Percentiles rank a stretch among this genome's conserved stretches.
phyloP scores from a whole-genome alignment of 2,888 invertebrate genomes.

The Amphiduros pacificus region DNA sequence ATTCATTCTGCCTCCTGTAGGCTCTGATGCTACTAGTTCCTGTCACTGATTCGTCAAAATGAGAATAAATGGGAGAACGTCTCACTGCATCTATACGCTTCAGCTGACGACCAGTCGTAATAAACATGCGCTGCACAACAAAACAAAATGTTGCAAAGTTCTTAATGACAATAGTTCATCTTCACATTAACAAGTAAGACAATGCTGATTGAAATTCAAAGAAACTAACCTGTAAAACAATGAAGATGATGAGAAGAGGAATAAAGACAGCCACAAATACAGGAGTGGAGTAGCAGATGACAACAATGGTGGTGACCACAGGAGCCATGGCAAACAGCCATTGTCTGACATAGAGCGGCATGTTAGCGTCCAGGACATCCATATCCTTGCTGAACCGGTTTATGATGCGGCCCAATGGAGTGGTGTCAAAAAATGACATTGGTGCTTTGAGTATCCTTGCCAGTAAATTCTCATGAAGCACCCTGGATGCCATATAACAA shows the following conservation, averaged over 20 bases:
- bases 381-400: constrained; percentile 31
- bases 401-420: constrained; percentile 34
- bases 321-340: constrained; percentile 28
- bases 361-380: constrained; percentile 33
- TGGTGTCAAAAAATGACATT: constrained; percentile 36
- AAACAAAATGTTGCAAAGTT: too few relatives aligned
- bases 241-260: constrained; percentile 49
- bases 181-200: too few relatives aligned
- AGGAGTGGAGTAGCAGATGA: constrained; percentile 47
- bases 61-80: constrained; percentile 13
- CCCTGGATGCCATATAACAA: constrained; percentile 19
- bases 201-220: too few relatives aligned
- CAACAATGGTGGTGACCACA: constrained; percentile 43
- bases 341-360: constrained; percentile 27
- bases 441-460: constrained; percentile 38
- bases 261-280: constrained; percentile 35
- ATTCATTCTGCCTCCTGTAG: constrained; percentile 8
- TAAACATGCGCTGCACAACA: constrained; percentile 3
- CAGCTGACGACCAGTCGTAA: constrained; percentile 5
- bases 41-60: constrained; percentile 12
- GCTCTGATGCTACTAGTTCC: constrained; percentile 11
- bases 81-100: constrained; percentile 9
- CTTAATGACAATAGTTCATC: too few relatives aligned
- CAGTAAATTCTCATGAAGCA: constrained; percentile 20
- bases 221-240: constrained; percentile 26